These are phyloP conservation scores for Rhabdomys pumilio DNA, from an alignment of 2,797 vertebrate species.

Conservation along the genomic window DNA sequence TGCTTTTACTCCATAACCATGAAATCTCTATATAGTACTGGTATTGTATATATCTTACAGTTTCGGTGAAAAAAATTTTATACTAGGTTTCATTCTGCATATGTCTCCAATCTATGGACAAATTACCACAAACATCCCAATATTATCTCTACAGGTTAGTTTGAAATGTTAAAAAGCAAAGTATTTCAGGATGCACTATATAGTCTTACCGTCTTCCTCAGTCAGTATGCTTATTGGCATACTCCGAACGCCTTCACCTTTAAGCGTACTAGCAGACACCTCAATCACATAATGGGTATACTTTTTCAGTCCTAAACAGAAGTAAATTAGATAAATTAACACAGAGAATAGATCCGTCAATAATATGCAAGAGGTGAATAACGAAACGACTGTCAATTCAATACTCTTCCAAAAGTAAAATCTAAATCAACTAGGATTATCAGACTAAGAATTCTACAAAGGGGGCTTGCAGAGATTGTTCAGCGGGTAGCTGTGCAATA, in stretches of 20 bases:
- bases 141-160: background rate
- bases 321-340: slow-evolving; percentile 57
- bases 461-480: accelerated
- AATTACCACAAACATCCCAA: background rate
- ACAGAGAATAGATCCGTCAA: slow-evolving; percentile 16
- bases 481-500: background rate
- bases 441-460: background rate
- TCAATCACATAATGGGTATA: slow-evolving; percentile 88
- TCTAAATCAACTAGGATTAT: slow-evolving; percentile 21
- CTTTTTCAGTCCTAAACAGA: slow-evolving; percentile 89
- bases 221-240: slow-evolving; percentile 86
- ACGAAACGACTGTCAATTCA: background rate
- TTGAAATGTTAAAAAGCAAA: background rate
- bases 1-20: slow-evolving; percentile 26
- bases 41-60: background rate
- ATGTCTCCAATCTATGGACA: background rate
- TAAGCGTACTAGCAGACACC: slow-evolving; percentile 90
- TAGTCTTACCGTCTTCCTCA: slow-evolving; percentile 90
- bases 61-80: background rate
- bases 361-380: background rate
- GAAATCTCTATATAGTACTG: slow-evolving; percentile 28
- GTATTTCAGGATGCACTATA: too few species aligned
- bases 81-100: background rate
- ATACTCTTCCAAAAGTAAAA: slow-evolving; percentile 24
- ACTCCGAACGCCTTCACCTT: slow-evolving; percentile 90